Conservation (phyloP, 37 sponge, comb jelly and placozoan species). For the Bolinopsis microptera region DNA sequence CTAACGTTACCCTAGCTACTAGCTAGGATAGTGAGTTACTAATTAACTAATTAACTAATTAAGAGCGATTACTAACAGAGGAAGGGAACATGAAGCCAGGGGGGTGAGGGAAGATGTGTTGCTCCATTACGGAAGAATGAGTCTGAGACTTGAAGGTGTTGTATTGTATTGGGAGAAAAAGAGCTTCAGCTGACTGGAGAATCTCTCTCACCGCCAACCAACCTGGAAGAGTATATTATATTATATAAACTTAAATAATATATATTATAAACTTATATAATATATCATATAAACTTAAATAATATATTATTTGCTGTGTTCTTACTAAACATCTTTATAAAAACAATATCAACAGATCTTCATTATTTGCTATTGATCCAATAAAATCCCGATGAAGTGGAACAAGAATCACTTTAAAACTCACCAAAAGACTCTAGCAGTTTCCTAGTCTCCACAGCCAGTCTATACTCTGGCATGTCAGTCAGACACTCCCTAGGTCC, state of each 20-base stretch:
- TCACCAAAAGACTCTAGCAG: neutral
- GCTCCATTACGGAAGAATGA: conserved; percentile 24
- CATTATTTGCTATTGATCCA: too few species aligned
- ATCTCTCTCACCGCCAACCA: conserved; percentile 57
- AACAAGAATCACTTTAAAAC: neutral
- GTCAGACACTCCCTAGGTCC: conserved; percentile 57
- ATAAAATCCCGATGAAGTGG: neutral
- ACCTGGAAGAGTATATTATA: neutral
- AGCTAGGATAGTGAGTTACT: too few species aligned
- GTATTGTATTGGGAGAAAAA: conserved; percentile 48
- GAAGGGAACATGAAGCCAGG: conserved; percentile 61
- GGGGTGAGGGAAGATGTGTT: conserved; percentile 57
- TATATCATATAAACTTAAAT: too few species aligned
- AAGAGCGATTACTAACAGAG: conserved; percentile 48
- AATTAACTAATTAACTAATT: too few species aligned
- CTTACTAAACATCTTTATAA: too few species aligned
- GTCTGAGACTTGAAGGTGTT: conserved; percentile 64
- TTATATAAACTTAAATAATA: too few species aligned
- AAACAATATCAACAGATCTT: too few species aligned
- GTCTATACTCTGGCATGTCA: conserved; percentile 37
- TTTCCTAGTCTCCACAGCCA: conserved; percentile 21
- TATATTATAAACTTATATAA: too few species aligned
- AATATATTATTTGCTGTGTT: too few species aligned
- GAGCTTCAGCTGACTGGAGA: conserved; percentile 46
- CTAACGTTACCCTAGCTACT: too few species aligned